Evolutionary conservation across 2,797 vertebrate species (phyloP).

Genomic region (Myotis findleyi): DNA sequence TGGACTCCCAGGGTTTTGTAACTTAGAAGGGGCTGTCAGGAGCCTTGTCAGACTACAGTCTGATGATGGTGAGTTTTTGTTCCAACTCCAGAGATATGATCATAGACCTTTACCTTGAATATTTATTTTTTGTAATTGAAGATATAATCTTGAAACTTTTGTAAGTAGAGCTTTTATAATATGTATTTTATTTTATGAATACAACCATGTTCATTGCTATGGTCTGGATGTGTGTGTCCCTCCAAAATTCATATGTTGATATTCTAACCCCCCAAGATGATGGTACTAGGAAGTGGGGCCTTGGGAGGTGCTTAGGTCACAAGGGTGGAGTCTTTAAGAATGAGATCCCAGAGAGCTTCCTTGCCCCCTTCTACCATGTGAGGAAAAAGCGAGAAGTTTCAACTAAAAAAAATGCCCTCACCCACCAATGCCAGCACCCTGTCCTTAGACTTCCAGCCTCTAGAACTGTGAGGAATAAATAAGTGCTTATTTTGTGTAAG

Average conservation of each 20-base stretch:
- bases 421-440: background rate
- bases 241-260: background rate
- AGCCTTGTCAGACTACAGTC: background rate
- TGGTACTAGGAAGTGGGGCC: background rate
- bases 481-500: background rate
- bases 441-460: background rate
- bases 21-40: background rate
- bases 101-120: background rate
- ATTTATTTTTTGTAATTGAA: background rate
- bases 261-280: background rate
- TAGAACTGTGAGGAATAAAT: background rate
- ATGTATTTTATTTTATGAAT: background rate
- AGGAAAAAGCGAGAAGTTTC: background rate
- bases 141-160: background rate
- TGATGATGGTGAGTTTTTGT: background rate
- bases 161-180: background rate
- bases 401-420: background rate
- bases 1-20: background rate
- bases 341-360: background rate
- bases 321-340: background rate
- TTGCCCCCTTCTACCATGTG: background rate
- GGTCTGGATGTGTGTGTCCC: background rate
- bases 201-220: background rate
- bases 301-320: background rate
- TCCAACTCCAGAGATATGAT: background rate